These are phyloP conservation scores for Capreolus pygargus DNA, from an alignment of 2,113 vertebrate species.

Conservation along the genomic window DNA sequence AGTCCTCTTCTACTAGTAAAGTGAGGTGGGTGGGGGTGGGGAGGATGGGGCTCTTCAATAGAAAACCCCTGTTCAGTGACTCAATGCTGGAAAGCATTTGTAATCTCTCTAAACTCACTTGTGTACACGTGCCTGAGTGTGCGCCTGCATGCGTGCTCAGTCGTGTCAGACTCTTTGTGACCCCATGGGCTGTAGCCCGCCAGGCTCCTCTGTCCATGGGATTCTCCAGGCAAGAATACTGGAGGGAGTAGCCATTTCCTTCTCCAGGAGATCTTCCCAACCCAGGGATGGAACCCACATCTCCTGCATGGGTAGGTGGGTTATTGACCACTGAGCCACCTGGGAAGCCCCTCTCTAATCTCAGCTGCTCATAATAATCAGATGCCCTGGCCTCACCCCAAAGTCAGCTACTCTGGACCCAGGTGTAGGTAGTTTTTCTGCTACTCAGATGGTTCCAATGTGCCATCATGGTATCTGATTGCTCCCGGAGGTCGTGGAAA, in stretches of 20 bases:
- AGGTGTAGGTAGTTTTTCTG: not conserved
- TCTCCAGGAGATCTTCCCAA: not conserved
- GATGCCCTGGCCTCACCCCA: not conserved
- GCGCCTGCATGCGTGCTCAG: not conserved
- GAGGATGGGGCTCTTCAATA: not conserved
- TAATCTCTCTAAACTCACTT: not conserved
- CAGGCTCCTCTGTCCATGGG: not conserved
- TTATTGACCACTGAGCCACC: not conserved
- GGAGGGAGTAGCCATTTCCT: not conserved
- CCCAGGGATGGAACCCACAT: not conserved
- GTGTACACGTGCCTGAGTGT: not conserved
- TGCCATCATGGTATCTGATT: not conserved
- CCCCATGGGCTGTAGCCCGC: not conserved
- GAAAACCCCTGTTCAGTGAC: not conserved
- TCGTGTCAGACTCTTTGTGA: not conserved
- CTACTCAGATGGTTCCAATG: not conserved
- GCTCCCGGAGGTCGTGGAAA: rapidly evolving
- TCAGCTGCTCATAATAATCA: not conserved
- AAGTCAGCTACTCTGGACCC: not conserved
- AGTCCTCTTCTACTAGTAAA: not conserved
- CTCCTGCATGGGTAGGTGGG: not conserved
- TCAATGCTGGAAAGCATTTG: not conserved
- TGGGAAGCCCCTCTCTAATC: not conserved
- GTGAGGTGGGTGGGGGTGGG: rapidly evolving
- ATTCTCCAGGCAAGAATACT: not conserved